Percentiles rank a stretch among this genome's conserved stretches.
Evolutionary conservation across 2,888 invertebrate genomes (phyloP).

Genomic region (Aradus depressus): DNA sequence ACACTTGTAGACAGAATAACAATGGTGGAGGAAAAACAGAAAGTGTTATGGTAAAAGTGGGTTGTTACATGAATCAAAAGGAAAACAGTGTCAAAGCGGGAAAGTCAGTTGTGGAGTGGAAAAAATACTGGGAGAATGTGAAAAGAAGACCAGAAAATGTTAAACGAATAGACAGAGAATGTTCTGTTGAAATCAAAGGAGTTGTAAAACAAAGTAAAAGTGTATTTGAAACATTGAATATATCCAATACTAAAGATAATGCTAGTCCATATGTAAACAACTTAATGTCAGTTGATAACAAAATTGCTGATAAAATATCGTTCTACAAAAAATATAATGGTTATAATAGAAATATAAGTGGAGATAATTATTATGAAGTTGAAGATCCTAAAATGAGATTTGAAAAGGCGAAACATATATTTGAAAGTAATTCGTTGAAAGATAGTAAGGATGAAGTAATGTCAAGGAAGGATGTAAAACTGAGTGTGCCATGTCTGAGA

Average conservation of each 20-base stretch:
- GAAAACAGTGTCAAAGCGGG: background rate
- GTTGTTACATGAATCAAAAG: slow-evolving; percentile 1
- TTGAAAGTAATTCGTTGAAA: slow-evolving; percentile 12
- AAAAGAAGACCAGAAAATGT: background rate
- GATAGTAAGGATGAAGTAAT: background rate
- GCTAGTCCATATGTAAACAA: background rate
- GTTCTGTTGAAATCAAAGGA: slow-evolving; percentile 6
- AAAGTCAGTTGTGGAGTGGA: slow-evolving; percentile 24
- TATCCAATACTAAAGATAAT: background rate
- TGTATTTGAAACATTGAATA: background rate
- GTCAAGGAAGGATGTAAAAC: slow-evolving; percentile 2
- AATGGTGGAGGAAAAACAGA: background rate
- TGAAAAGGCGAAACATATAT: slow-evolving; percentile 24
- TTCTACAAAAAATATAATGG: background rate
- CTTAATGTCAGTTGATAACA: background rate
- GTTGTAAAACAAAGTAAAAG: slow-evolving; percentile 8
- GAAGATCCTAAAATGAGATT: slow-evolving; percentile 22
- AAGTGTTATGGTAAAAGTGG: background rate
- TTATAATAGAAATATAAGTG: background rate
- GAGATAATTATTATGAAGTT: background rate
- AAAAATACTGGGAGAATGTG: slow-evolving; percentile 24
- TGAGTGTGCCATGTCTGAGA: background rate
- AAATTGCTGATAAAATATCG: background rate
- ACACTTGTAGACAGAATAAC: background rate
- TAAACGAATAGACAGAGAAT: background rate